Evolutionary conservation across 2,888 invertebrate genomes (phyloP).

Genomic region (Subacronicta megacephala): DNA sequence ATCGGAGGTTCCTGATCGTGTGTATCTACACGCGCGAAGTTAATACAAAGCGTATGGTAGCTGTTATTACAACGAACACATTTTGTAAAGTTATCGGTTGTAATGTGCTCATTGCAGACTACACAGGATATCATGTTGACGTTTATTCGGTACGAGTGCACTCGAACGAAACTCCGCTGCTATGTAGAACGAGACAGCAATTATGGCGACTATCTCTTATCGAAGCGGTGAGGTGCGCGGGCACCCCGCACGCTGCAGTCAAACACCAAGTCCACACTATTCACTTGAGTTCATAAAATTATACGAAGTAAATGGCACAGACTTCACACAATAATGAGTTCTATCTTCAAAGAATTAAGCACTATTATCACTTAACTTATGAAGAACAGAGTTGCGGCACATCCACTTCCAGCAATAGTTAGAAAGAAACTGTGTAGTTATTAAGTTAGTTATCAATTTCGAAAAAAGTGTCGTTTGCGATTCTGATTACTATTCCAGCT

Average conservation of each 20-base stretch:
- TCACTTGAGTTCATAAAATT: neutral
- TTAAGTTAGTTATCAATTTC: no score
- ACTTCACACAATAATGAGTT: neutral
- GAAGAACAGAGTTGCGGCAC: neutral
- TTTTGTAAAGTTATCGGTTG: conserved; percentile 1
- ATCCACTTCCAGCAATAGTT: neutral
- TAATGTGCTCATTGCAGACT: conserved; percentile 1
- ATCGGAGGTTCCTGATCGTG: neutral
- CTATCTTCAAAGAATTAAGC: neutral
- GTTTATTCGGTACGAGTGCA: neutral
- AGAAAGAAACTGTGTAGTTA: no score
- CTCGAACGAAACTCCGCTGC: neutral
- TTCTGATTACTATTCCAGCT: no score
- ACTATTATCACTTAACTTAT: conserved; percentile 1
- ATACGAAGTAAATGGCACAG: neutral
- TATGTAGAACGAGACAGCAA: conserved; percentile 2
- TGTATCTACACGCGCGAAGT: neutral
- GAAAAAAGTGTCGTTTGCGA: no score
- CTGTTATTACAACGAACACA: conserved; percentile 7
- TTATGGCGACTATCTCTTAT: conserved; percentile 3
- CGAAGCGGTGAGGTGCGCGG: conserved; percentile 5
- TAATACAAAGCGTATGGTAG: conserved; percentile 7
- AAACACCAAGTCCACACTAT: neutral
- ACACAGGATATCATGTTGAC: conserved; percentile 6
- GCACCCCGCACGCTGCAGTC: conserved; percentile 9